Evolutionary conservation across 2,797 vertebrate species (phyloP).

Genomic region (Streptopelia turtur): DNA sequence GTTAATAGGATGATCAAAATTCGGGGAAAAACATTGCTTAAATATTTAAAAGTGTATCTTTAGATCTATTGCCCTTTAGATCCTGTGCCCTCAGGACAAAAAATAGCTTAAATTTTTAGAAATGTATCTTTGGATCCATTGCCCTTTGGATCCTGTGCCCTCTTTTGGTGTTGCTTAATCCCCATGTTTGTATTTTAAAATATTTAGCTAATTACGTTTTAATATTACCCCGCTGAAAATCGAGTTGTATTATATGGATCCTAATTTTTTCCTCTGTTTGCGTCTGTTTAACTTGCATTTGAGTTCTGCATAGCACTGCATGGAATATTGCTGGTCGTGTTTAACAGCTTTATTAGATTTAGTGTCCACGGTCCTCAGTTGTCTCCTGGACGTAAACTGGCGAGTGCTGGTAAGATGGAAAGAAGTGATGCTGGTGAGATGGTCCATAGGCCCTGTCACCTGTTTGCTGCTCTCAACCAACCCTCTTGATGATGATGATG

Average conservation of each 20-base stretch:
- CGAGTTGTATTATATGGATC: not conserved
- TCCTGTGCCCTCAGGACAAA: not conserved
- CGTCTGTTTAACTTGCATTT: not conserved
- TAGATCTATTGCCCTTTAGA: not conserved
- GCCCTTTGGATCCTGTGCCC: not conserved
- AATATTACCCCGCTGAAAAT: not conserved
- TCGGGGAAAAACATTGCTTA: not conserved
- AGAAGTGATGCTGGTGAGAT: not conserved
- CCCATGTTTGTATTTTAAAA: constrained; percentile 6
- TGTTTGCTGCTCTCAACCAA: not conserved
- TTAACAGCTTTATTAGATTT: not conserved
- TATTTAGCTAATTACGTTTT: constrained; percentile 4
- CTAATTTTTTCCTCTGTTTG: not conserved
- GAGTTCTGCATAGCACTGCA: not conserved
- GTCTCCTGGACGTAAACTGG: not conserved
- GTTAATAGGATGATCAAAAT: constrained; percentile 47
- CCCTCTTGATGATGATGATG: not conserved
- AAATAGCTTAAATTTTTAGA: constrained; percentile 6
- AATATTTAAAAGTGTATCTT: constrained; percentile 8
- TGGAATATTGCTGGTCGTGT: not conserved
- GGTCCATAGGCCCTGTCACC: not conserved
- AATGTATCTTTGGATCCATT: constrained; percentile 29
- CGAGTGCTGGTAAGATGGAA: not conserved
- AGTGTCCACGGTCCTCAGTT: not conserved
- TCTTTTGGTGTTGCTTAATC: not conserved